phyloP scores from a whole-genome alignment of 2,113 vertebrate species.

The Egretta garzetta region DNA sequence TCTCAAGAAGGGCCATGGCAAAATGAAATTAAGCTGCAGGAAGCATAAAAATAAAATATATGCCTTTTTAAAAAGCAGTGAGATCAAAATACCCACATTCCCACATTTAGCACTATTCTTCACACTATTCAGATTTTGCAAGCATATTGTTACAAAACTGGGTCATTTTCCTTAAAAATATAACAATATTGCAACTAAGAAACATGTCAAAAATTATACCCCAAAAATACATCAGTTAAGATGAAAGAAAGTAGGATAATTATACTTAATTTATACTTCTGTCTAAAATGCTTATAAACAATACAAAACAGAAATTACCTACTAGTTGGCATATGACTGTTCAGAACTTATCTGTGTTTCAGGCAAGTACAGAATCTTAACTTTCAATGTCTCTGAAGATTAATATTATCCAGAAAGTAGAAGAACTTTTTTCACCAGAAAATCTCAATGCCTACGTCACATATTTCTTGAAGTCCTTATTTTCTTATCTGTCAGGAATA shows the following conservation, averaged over 20 bases:
- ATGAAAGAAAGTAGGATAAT: slow-evolving; percentile 47
- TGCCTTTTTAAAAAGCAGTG: background rate
- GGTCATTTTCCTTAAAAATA: slow-evolving; percentile 33
- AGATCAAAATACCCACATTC: background rate
- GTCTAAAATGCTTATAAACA: background rate
- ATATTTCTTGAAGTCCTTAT: background rate
- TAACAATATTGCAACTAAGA: background rate
- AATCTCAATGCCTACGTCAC: background rate
- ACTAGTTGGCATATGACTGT: background rate
- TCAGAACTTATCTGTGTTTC: background rate
- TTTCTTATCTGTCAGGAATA: background rate
- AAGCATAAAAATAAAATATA: background rate
- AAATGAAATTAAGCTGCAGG: background rate
- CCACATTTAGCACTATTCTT: background rate
- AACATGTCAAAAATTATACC: background rate
- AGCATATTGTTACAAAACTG: slow-evolving; percentile 8
- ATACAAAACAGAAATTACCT: background rate
- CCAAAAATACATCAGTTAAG: background rate
- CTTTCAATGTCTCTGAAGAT: background rate
- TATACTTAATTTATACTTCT: slow-evolving; percentile 4
- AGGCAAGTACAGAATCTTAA: background rate
- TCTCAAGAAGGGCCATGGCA: background rate
- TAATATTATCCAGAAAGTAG: background rate
- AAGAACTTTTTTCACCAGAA: background rate
- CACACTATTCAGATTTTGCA: background rate